These are phyloP conservation scores for Porites evermanni DNA, from an alignment of 92 coral and sea anemone species.

Conservation along the genomic window DNA sequence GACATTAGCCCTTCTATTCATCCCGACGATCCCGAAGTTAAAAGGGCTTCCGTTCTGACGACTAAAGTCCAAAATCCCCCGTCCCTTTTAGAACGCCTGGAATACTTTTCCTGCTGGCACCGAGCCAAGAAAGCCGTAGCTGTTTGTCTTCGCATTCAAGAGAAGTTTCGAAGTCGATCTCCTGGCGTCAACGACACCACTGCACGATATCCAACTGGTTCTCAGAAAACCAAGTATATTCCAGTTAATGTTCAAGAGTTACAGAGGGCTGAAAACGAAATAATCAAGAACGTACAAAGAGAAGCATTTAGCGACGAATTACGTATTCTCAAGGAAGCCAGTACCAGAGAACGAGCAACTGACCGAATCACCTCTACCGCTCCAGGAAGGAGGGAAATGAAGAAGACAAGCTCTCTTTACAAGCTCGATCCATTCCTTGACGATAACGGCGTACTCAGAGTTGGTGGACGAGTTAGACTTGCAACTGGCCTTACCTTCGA, in stretches of 20 bases:
- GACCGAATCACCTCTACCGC: neutral
- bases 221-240: neutral
- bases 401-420: constrained; percentile 6
- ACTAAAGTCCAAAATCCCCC: constrained; percentile 19
- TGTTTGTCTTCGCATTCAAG: neutral
- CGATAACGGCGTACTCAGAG: neutral
- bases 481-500: neutral
- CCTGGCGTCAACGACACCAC: neutral
- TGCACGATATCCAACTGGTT: no score
- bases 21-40: constrained; percentile 42
- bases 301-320: constrained; percentile 5
- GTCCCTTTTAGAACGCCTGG: neutral
- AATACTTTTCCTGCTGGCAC: neutral
- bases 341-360: neutral
- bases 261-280: neutral
- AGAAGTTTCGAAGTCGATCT: neutral
- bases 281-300: neutral
- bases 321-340: neutral
- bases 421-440: constrained; percentile 14
- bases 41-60: neutral
- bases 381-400: neutral
- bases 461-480: constrained; percentile 22
- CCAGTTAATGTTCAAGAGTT: constrained; percentile 18
- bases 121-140: neutral
- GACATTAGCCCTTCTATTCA: neutral